Evolutionary conservation across 2,888 invertebrate genomes (phyloP), one percentile per base, ranked within the genome.

Genomic region (Andricus quercusramuli): DNA sequence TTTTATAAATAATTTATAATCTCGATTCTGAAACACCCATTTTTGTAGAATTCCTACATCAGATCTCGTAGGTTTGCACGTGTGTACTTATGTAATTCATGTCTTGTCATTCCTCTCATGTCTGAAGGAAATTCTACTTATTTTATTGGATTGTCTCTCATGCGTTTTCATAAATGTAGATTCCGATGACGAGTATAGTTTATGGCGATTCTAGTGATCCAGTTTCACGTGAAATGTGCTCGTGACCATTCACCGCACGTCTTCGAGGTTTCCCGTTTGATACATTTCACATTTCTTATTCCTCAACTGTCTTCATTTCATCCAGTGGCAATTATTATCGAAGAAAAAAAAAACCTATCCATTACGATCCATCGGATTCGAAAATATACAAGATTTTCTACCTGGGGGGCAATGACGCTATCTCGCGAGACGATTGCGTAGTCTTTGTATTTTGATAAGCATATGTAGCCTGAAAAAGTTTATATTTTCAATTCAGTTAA

Each of bases 151-250:
- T 74, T 74, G 74, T 74, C 56, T 74, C 74, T 74, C 74, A 74
- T 74, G 74, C 74, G 74, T 74, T 74, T 74, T 74, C 74, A 74
- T 74, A 74, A 74, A 74, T 74, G 74, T 74, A 74, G 74, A 74
- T 74, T 74, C 56, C 56, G 51, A 74, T 74, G 74, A 74, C 74
- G 56, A 74, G 56, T 74, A 74, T 74, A 32, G 74, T 74, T 74
- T 74, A 74, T 74, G 74, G 74, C 74, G 20, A 74, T 74, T 74
- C 74, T 74, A 74, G 74, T 74, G 74, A 74, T 74, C 74, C 74
- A 74, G 74, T 74, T 74, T 74, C 56, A 74, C 74, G 51, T 74
- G 74, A 74, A 74, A 74, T 74, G 56, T 32, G 29, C 51, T 74
- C 74, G 56, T 74, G 74, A 32, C 51, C 74, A 74, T 74, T 74